Base-by-base conservation (phyloP, 2,888 invertebrate species). In the Drosophila bunnanda region DNA sequence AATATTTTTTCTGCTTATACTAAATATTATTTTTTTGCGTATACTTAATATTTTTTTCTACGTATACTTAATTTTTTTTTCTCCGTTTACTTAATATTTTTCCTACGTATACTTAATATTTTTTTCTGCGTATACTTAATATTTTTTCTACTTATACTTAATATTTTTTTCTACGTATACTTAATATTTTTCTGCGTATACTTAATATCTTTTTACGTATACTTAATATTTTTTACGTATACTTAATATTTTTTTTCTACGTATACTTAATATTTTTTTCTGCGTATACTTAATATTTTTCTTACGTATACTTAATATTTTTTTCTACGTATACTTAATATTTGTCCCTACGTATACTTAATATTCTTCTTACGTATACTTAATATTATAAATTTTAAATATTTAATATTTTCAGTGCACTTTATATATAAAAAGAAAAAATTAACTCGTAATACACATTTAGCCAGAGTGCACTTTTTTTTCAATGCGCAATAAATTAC, bases 401-500 rank as follows among this genome's bases (percentile, higher is more conserved):
- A 15, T 12, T 30, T n/a, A 1, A n/a, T 20, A 59, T 34, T n/a
- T 41, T 30, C 17, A 43, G 67, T 66, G 67, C 15, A 32, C 3
- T 44, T 38, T 25, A 52, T 36, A 46, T 32, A 12, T 2, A 30
- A 30, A 28, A 30, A 30, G 8, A 30, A 48, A 30, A 30, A 17
- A 17, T 17, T 43, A 52, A 38, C 52, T 38, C 48, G 50, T 66
- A 66, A 71, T 53, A 71, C 39, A 61, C 43, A 55, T 53, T 46
- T 30, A 74, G 43, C 59, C 44, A 56, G 43, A 75, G 60, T 62
- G 76, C 61, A 62, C 44, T n/a, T n/a, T n/a, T 71, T 73, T 53
- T 74, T 60, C 52, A 57, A 87, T 86, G 84, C 82, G 85, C 88
- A 84, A 81, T 80, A 88, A 82, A 80, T 77, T 83, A 79, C 80